Evolutionary conservation across 1,140 invertebrate genomes (phyloP).

Genomic region (Nixonia krombeini): DNA sequence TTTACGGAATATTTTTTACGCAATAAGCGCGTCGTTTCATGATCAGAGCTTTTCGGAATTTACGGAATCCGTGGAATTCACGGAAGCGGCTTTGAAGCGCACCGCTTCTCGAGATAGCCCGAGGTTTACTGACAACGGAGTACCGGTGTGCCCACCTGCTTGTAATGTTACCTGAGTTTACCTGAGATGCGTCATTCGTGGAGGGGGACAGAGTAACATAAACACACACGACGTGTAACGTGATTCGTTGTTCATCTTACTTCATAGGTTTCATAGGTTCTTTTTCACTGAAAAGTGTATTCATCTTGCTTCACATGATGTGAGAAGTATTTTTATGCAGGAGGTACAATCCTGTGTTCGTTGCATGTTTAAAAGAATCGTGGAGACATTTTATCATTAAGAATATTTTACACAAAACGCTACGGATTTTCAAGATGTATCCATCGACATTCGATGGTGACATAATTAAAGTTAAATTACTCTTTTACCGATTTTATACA

Average conservation of each 20-base stretch:
- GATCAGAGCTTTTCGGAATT: constrained; percentile 13
- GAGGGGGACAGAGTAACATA: constrained; percentile 41
- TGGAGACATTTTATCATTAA: too few relatives aligned
- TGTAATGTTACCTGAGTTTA: constrained; percentile 62
- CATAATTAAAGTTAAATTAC: too few relatives aligned
- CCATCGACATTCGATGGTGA: too few relatives aligned
- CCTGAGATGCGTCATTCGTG: constrained; percentile 61
- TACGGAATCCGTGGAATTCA: constrained; percentile 33
- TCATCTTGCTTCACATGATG: too few relatives aligned
- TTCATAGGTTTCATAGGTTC: background rate
- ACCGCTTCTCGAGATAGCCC: constrained; percentile 57
- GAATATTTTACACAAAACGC: too few relatives aligned
- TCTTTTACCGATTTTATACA: too few relatives aligned
- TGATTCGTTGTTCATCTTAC: constrained; percentile 11
- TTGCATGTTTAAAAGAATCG: too few relatives aligned
- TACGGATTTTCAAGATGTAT: too few relatives aligned
- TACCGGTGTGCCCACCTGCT: constrained; percentile 62
- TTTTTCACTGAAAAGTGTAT: too few relatives aligned
- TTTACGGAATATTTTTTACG: background rate
- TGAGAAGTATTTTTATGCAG: too few relatives aligned
- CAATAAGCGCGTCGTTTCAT: background rate
- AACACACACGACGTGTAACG: constrained; percentile 34
- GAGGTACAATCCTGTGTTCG: too few relatives aligned
- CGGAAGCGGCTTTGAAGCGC: constrained; percentile 45
- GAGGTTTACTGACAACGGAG: constrained; percentile 66